Percentiles rank a stretch among this genome's conserved stretches.
Evolutionary conservation across 53 echinoderm and acorn worm genomes (phyloP).

Genomic region (Zoroaster sp.): DNA sequence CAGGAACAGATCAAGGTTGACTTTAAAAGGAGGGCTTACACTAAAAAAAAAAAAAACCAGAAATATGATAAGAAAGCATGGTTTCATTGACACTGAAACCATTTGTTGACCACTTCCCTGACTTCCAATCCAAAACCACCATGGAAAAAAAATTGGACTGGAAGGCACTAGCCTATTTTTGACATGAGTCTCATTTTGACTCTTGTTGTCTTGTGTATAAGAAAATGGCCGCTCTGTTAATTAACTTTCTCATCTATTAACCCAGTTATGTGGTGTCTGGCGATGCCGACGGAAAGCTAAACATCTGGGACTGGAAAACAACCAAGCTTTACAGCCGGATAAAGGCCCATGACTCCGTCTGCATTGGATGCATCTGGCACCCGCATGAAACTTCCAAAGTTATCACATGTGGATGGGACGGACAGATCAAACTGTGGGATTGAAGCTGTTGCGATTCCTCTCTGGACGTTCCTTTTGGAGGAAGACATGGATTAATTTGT

Average conservation of each 20-base stretch:
- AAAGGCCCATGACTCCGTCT: constrained; percentile 97
- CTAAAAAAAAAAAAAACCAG: too few species aligned
- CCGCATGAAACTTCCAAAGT: constrained; percentile 98
- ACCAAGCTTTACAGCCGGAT: constrained; percentile 92
- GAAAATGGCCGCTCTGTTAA: not conserved
- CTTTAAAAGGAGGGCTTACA: too few species aligned
- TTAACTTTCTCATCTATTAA: not conserved
- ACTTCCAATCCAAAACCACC: too few species aligned
- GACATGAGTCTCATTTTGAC: too few species aligned
- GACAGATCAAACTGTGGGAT: constrained; percentile 98
- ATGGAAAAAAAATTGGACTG: too few species aligned
- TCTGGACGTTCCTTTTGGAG: not conserved
- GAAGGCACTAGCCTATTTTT: too few species aligned
- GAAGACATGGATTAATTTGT: not conserved
- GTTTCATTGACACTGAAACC: too few species aligned
- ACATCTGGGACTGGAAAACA: constrained; percentile 99
- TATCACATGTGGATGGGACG: constrained; percentile 99
- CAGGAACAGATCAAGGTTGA: not conserved
- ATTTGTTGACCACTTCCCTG: too few species aligned
- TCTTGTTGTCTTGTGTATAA: too few species aligned
- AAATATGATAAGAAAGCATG: too few species aligned
- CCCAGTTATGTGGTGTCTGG: constrained; percentile 96
- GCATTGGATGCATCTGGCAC: constrained; percentile 97
- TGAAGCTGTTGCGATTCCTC: too few species aligned
- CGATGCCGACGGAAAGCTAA: constrained; percentile 93